Percentiles rank a stretch among this genome's conserved stretches.
Evolutionary conservation across 2,797 vertebrate genomes (phyloP).

Genomic region (Uromys caudimaculatus): DNA sequence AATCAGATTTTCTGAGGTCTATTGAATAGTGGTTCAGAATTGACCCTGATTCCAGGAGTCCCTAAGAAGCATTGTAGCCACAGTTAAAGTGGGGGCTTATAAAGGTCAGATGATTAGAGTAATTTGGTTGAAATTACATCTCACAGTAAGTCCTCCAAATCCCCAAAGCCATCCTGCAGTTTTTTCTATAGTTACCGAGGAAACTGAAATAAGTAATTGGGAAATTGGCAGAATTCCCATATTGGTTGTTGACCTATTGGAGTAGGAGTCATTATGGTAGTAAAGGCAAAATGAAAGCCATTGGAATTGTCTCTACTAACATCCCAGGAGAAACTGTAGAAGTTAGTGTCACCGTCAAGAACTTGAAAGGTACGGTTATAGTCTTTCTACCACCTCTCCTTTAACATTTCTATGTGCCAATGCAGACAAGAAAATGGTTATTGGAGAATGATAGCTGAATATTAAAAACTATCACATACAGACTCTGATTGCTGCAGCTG

Average conservation of each 20-base stretch:
- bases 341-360: not conserved
- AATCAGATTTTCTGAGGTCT: not conserved
- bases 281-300: not conserved
- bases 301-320: not conserved
- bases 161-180: not conserved
- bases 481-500: not conserved
- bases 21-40: not conserved
- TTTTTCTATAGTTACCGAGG: not conserved
- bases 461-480: not conserved
- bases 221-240: not conserved
- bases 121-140: not conserved
- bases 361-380: not conserved
- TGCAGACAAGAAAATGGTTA: not conserved
- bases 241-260: not conserved
- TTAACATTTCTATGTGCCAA: not conserved
- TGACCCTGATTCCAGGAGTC: not conserved
- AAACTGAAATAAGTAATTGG: not conserved
- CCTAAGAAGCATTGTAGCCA: not conserved
- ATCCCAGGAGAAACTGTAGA: not conserved
- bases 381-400: not conserved
- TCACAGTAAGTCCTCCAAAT: not conserved
- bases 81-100: not conserved
- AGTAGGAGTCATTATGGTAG: not conserved
- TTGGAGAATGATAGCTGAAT: not conserved
- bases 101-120: not conserved